Evolutionary conservation across 1,140 invertebrate species (phyloP), one percentile per base, ranked within the genome.

Genomic region (Drosophila lini): DNA sequence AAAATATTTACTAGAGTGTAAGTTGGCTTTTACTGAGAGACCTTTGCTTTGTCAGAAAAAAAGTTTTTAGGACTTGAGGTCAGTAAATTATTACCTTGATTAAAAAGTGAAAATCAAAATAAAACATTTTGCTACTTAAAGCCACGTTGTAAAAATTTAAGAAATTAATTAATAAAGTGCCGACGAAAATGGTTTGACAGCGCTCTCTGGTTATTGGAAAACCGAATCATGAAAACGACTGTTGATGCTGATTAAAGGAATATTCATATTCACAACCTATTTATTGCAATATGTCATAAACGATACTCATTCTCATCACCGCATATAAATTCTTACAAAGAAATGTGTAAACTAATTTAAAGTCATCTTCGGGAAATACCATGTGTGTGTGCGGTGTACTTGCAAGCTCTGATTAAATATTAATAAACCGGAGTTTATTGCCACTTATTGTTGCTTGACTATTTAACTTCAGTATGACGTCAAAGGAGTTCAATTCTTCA

Each of bases 391-490:
- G 40, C 40, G n/a, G 5, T 42, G n/a, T 25, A 44, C 9, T 22
- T 11, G 42, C 44, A 10, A 5, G 4, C 28, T 32, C 47, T 50
- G n/a, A 50, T 50, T 50, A n/a, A 11, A 2, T 50, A 28, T 48
- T 22, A 57, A 71, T 71, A 50, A 58, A 70, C 11, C 15, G 36
- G 34, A 31, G 42, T 71, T 71, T 70, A 70, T 70, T 70, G 31
- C 28, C 52, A 32, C 25, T 5, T n/a, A 28, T 55, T 15, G 19
- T 28, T 32, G 22, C 31, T 25, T 34, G 28, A 38, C 25, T 50
- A n/a, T 42, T 19, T 5, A 70, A 50, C 68, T 71, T 59, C 36
- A 59, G 36, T 36, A 1, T 71, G 69, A 71, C 69, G 69, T 71
- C 69, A 71, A 71, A 6, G 34, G n/a, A 32, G 42, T 31, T 22